Percentiles rank a stretch among this genome's conserved stretches.
phyloP scores from a whole-genome alignment of 2,113 vertebrate genomes.

The Nyctibius bracteatus region DNA sequence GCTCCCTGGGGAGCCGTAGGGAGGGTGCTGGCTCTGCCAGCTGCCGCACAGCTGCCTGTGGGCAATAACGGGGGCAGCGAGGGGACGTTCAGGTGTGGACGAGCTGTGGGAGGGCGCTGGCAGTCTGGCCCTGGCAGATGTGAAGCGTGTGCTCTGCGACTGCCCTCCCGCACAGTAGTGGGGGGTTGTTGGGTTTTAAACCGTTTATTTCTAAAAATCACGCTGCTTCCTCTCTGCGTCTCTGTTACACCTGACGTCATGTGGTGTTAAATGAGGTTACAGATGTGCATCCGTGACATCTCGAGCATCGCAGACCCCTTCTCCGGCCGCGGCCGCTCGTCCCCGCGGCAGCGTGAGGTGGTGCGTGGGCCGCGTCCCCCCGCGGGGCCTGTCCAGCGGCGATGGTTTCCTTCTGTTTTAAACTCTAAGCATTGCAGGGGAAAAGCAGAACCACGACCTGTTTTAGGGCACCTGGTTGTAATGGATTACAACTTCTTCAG shows the following conservation, averaged over 20 bases:
- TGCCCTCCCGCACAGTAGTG: neutral
- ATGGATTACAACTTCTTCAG: neutral
- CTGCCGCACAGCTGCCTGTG: neutral
- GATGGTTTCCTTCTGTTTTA: neutral
- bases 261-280: neutral
- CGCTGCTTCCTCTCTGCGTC: neutral
- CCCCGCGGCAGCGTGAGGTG: neutral
- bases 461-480: neutral
- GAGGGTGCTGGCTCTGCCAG: neutral
- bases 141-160: neutral
- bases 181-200: neutral
- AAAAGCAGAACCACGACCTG: neutral
- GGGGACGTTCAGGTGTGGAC: no score
- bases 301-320: rapidly evolving
- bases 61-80: neutral
- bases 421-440: neutral
- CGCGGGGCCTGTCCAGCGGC: rapidly evolving
- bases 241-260: rapidly evolving
- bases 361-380: neutral
- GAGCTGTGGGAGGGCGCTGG: neutral
- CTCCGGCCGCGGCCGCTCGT: rapidly evolving
- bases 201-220: neutral
- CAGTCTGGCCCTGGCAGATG: neutral
- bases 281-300: neutral
- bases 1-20: neutral